Evolutionary conservation across 2,113 vertebrate species (phyloP).

Genomic region (Heterocephalus glaber): DNA sequence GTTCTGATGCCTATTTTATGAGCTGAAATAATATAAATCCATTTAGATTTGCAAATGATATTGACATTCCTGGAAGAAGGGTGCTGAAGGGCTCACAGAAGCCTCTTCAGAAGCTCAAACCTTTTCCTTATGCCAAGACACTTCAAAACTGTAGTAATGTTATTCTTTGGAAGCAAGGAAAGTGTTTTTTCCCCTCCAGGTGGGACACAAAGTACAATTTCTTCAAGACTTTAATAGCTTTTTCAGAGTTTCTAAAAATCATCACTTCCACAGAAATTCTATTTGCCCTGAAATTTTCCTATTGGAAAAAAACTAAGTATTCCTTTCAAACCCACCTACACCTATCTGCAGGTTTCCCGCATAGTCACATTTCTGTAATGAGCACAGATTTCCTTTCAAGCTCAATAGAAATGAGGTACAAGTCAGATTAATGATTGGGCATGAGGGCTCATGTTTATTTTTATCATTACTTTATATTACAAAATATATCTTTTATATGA

Average conservation of each 20-base stretch:
- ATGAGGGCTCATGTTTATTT: background rate
- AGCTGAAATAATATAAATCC: constrained; percentile 31
- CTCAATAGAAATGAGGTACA: background rate
- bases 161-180: constrained; percentile 15
- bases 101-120: background rate
- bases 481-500: background rate
- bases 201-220: background rate
- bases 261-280: constrained; percentile 5
- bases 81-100: background rate
- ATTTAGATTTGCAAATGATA: constrained; percentile 15
- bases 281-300: constrained; percentile 28
- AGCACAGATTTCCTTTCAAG: constrained; percentile 1
- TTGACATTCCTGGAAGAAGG: constrained; percentile 24
- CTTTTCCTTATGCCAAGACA: constrained; percentile 27
- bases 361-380: background rate
- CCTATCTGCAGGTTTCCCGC: background rate
- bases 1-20: background rate
- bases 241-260: constrained; percentile 50
- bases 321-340: background rate
- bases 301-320: background rate
- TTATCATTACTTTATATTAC: background rate
- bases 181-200: background rate
- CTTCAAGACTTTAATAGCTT: constrained; percentile 14
- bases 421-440: background rate
- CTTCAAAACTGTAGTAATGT: background rate